These are phyloP conservation scores for Tapirus terrestris DNA, from an alignment of 2,113 vertebrate genomes.

Conservation along the genomic window DNA sequence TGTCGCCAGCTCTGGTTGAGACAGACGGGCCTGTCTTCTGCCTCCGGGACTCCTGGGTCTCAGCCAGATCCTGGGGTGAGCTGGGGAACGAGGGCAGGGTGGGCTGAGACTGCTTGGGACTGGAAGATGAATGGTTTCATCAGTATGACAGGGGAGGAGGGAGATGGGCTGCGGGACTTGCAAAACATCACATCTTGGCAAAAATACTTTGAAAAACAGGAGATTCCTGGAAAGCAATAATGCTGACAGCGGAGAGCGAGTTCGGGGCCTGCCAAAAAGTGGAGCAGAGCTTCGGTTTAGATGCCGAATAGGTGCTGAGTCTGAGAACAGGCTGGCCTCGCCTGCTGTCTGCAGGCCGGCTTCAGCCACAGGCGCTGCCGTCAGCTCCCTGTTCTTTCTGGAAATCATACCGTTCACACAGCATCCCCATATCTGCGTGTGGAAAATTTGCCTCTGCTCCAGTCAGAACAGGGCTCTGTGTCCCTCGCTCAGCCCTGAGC, in stretches of 20 bases:
- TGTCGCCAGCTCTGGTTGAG: slow-evolving; percentile 3
- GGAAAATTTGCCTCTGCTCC: background rate
- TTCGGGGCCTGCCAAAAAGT: slow-evolving; percentile 5
- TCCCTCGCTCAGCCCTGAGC: background rate
- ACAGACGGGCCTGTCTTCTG: slow-evolving; percentile 63
- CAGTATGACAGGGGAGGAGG: slow-evolving; percentile 50
- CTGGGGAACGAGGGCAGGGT: background rate
- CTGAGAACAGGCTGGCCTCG: background rate
- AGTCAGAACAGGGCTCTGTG: background rate
- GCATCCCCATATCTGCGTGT: background rate
- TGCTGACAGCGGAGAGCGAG: slow-evolving; percentile 57
- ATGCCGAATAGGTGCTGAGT: slow-evolving; percentile 5
- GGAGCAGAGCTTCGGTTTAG: background rate
- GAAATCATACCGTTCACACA: fast-evolving
- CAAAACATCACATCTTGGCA: slow-evolving; percentile 77
- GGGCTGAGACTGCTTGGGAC: background rate
- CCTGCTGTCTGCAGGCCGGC: background rate
- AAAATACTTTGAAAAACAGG: slow-evolving; percentile 77
- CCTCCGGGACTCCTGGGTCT: slow-evolving; percentile 14
- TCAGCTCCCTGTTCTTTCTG: background rate
- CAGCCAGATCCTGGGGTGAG: slow-evolving; percentile 46
- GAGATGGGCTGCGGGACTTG: slow-evolving; percentile 56
- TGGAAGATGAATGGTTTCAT: slow-evolving; percentile 60
- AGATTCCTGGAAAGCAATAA: slow-evolving; percentile 80
- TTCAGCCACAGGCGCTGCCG: fast-evolving